Base-by-base conservation (phyloP, 2,888 invertebrate genomes). In the Branchellion lobata region DNA sequence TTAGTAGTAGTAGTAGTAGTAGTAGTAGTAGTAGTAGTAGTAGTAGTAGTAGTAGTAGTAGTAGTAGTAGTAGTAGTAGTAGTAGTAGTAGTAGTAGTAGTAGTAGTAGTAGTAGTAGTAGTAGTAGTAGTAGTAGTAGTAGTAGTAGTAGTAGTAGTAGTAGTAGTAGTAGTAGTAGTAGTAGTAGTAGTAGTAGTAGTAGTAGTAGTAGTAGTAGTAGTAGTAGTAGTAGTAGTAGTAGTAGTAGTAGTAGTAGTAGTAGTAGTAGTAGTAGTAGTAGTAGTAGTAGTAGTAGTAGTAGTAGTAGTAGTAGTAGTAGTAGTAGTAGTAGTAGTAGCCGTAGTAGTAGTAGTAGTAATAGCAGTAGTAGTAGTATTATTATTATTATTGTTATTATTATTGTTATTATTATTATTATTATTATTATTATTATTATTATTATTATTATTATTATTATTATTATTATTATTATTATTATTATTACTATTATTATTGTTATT, bases 41-140 rank as follows among this genome's bases (percentile, higher is more conserved):
- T 33, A 80, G 79, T 57, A 80, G 79, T 53, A 80, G 79, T 57
- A 80, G 61, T 57, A 80, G 79, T 80, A 80, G 79, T 53, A 80
- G 79, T 80, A 80, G 79, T 79, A 80, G 79, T 80, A 80, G 79
- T 80, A 80, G 79, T 79, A 80, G 79, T 79, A 81, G 81, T 81
- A 80, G 81, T 81, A 81, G 81, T 81, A 80, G 81, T 79, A 81
- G 81, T 81, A 81, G 81, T 80, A 80, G 80, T 80, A 80, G 80
- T 80, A 80, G 81, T 81, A 81, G 81, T 81, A 80, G 80, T 81
- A 53, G 78, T 81, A 78, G 81, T 81, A 80, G 78, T 81, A 80
- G 81, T 81, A 77, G 80, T 81, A 80, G 80, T 81, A 78, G 81
- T 81, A 80, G 81, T 78, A 71, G 81, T 81, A 72, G 81, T 81